Conservation (phyloP, 2,888 invertebrate genomes). For the Sialis lutaria region DNA sequence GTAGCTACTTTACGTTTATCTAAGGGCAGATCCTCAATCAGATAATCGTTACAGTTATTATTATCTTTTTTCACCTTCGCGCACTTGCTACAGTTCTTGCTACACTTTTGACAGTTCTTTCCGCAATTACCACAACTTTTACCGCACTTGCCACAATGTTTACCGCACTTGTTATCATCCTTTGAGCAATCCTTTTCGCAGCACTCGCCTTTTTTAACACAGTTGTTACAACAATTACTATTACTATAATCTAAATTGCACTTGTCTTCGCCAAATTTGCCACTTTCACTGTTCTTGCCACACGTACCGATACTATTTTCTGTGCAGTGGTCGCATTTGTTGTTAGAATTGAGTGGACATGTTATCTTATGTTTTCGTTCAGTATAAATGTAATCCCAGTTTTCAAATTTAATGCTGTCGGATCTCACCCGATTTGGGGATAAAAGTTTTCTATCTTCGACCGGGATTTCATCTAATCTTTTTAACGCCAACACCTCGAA, state of each 20-base stretch:
- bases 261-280: slow-evolving; percentile 3
- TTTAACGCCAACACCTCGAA: slow-evolving; percentile 22
- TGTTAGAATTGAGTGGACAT: slow-evolving; percentile 9
- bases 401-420: slow-evolving; percentile 21
- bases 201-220: neutral
- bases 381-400: slow-evolving; percentile 23
- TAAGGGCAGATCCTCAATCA: slow-evolving; percentile 19
- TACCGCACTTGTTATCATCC: neutral
- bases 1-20: slow-evolving; percentile 25
- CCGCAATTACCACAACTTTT: neutral
- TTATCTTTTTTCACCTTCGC: slow-evolving; percentile 5
- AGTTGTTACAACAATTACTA: neutral
- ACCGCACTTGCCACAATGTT: neutral
- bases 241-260: slow-evolving; percentile 2
- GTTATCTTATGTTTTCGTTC: slow-evolving; percentile 12
- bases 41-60: slow-evolving; percentile 14
- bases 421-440: slow-evolving; percentile 14
- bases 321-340: slow-evolving; percentile 5
- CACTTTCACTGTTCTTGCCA: slow-evolving; percentile 6
- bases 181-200: neutral
- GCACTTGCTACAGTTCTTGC: neutral
- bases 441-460: neutral
- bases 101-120: neutral
- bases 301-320: too few relatives aligned
- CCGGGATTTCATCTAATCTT: slow-evolving; percentile 16